Evolutionary conservation across 2,888 invertebrate genomes (phyloP), one percentile per base, ranked within the genome.

Genomic region (Tolmerus cingulatus): DNA sequence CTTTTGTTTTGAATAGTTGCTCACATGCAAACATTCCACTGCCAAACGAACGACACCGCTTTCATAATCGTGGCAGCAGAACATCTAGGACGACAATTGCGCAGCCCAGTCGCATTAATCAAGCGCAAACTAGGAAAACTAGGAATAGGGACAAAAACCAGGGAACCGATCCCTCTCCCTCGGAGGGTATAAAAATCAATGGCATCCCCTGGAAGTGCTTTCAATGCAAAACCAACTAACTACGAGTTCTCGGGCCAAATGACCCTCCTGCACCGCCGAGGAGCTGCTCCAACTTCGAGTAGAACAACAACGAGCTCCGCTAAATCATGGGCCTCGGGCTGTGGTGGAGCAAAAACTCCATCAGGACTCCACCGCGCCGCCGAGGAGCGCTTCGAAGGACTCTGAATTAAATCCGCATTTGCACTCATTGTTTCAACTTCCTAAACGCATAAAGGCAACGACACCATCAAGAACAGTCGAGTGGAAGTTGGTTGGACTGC

Each of bases 401-500:
- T 66, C 19, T 76, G 40, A 76, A 76, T 37, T 76, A 76, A 76
- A 40, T 76, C 40, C 76, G 34, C 76, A 76, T 76, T 76, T 76
- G 34, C 76, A 40, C 40, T 76, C 76, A 76, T 76, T 76, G 55
- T 82, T 82, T 82, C 30, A 8, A 82, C 82, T 82, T 82, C 82
- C 82, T 82, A 82, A 82, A 82, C 66, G 82, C 82, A 82, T 82
- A 82, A 82, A 82, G 19, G 37, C 37, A 51, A 51, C 46, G 51
- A 79, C 79, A 51, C 37, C 82, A 66, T n/a, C 66, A 66, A 82
- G 37, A 57, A 82, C 30, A 37, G 37, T 82, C 57, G 57, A 37
- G 34, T 81, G 81, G 51, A 82, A 82, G 66, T 66, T 82, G 82
- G 34, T 82, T 82, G 82, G 82, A 55, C 57, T 57, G 82, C n/a